Percentiles rank a stretch among this genome's conserved stretches.
phyloP scores from a whole-genome alignment of 1,140 invertebrate species.

The Ceratosolen fusciceps region DNA sequence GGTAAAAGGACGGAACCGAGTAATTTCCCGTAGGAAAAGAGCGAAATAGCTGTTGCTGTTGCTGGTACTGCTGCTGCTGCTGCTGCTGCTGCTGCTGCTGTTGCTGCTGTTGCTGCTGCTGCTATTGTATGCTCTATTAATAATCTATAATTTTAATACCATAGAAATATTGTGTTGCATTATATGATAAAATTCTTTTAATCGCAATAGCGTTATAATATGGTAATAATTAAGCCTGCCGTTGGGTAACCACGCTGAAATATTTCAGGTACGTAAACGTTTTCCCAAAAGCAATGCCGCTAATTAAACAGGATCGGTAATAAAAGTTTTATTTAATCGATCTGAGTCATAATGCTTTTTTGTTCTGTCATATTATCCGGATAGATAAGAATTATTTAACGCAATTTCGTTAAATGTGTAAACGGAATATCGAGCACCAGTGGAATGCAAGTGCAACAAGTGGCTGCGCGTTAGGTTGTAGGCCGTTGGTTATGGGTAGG shows the following conservation, averaged over 20 bases:
- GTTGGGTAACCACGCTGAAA: not conserved
- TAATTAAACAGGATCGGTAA: not conserved
- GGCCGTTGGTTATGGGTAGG: no score
- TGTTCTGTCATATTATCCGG: not conserved
- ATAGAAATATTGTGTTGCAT: not conserved
- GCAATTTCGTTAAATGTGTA: no score
- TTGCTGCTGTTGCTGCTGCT: no score
- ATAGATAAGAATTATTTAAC: not conserved
- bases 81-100: no score
- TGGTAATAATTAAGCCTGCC: not conserved
- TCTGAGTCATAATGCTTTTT: not conserved
- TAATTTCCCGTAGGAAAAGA: no score
- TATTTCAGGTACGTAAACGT: not conserved
- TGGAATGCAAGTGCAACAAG: no score
- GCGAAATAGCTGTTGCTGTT: no score
- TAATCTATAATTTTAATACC: not conserved
- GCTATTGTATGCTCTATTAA: no score
- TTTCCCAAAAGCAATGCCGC: not conserved
- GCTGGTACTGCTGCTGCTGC: no score
- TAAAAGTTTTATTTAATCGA: not conserved
- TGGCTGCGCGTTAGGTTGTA: no score
- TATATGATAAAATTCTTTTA: not conserved
- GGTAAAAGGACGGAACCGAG: no score
- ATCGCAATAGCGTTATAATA: not conserved
- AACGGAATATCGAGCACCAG: no score